Conservation (phyloP, 2,888 invertebrate genomes). For the Phymatocera aterrima region DNA sequence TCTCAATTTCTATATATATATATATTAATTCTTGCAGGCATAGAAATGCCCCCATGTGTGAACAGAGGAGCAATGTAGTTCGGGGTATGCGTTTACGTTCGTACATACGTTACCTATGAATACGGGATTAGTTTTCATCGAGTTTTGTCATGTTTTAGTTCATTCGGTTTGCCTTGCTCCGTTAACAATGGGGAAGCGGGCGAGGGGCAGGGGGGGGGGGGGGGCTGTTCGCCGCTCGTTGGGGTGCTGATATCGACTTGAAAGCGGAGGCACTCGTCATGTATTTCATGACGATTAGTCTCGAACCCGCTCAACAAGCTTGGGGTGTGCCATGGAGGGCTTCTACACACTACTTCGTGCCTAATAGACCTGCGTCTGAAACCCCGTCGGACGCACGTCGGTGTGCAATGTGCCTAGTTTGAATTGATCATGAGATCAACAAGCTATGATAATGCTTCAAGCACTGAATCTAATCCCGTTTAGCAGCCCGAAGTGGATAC, state of each 20-base stretch:
- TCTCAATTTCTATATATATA: too few relatives aligned
- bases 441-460: constrained; percentile 18
- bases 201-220: too few relatives aligned
- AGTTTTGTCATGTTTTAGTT: constrained; percentile 61
- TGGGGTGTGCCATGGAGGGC: constrained; percentile 1
- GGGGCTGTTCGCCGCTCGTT: not conserved
- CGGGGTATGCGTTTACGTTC: too few relatives aligned
- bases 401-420: constrained; percentile 2
- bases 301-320: not conserved
- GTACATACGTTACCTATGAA: too few relatives aligned
- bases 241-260: not conserved
- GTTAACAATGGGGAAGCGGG: constrained; percentile 55
- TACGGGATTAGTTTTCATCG: constrained; percentile 70
- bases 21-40: too few relatives aligned
- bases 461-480: not conserved
- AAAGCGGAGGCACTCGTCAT: not conserved
- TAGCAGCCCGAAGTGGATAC: not conserved
- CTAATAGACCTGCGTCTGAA: not conserved
- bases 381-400: not conserved
- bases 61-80: too few relatives aligned
- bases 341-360: not conserved
- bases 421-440: constrained; percentile 17
- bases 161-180: constrained; percentile 44
- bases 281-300: constrained; percentile 17
- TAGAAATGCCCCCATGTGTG: too few relatives aligned